Conservation (phyloP, 2,797 vertebrate species). For the Neostethus bicornis region DNA sequence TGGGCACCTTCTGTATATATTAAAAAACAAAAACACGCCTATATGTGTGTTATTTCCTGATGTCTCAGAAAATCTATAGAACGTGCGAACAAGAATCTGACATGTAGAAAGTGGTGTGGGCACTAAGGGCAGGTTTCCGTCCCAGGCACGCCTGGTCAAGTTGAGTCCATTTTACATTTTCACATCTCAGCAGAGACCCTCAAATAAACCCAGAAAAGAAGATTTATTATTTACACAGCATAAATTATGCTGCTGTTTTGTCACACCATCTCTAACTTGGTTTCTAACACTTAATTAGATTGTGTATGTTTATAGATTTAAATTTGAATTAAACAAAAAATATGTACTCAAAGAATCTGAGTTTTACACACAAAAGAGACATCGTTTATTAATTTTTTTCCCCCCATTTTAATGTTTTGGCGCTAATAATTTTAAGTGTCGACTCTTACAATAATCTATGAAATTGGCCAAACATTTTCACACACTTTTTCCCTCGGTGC, state of each 20-base stretch:
- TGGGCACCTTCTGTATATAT: too few relatives aligned
- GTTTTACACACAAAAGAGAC: background rate
- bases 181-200: background rate
- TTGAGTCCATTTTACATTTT: too few relatives aligned
- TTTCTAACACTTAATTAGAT: constrained; percentile 1
- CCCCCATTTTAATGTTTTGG: background rate
- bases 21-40: background rate
- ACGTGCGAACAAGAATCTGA: constrained; percentile 4
- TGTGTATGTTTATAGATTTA: constrained; percentile 1
- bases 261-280: background rate
- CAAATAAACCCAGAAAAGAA: too few relatives aligned
- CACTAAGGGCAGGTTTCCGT: too few relatives aligned
- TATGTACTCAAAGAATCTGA: background rate
- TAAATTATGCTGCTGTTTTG: background rate
- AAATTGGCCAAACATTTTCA: constrained; percentile 5
- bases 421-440: background rate
- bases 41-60: background rate
- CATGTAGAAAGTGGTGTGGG: background rate
- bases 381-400: too few relatives aligned
- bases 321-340: constrained; percentile 3
- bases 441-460: background rate
- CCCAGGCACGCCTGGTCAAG: too few relatives aligned
- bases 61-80: constrained; percentile 10
- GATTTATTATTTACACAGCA: background rate
- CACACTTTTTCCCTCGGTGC: constrained; percentile 6